These are phyloP conservation scores for Aspidiotus rigidus DNA, from an alignment of 2,888 invertebrate genomes.

Conservation along the genomic window DNA sequence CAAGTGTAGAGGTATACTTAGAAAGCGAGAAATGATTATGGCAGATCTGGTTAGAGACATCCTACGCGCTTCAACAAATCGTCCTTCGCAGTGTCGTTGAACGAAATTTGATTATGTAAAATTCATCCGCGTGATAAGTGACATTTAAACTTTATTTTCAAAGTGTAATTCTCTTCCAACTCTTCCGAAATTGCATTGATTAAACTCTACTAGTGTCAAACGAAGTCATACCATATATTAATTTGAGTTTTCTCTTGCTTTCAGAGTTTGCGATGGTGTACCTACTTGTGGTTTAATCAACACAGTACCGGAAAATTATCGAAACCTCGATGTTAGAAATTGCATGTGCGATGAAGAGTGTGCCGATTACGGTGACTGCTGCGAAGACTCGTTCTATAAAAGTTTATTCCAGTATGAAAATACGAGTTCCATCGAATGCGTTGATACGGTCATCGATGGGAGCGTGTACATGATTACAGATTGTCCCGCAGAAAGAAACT, in stretches of 20 bases:
- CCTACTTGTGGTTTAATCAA: neutral
- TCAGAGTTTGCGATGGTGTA: neutral
- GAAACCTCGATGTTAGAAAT: conserved; percentile 38
- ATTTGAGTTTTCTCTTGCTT: neutral
- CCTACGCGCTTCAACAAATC: too few relatives aligned
- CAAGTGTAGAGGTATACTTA: too few relatives aligned
- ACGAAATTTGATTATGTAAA: too few relatives aligned
- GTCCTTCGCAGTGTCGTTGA: too few relatives aligned
- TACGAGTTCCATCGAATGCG: conserved; percentile 42
- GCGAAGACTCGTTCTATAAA: conserved; percentile 42
- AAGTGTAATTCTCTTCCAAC: too few relatives aligned
- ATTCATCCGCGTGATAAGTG: too few relatives aligned
- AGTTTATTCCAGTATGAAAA: conserved; percentile 16
- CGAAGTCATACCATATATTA: too few relatives aligned
- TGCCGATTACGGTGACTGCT: conserved; percentile 45
- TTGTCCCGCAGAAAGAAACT: conserved; percentile 41
- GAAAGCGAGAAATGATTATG: too few relatives aligned
- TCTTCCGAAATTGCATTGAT: too few relatives aligned
- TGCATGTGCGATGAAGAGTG: conserved; percentile 46
- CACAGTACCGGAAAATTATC: neutral
- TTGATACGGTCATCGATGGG: conserved; percentile 43
- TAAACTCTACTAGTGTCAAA: too few relatives aligned
- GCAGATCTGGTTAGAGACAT: too few relatives aligned
- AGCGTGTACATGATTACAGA: conserved; percentile 45
- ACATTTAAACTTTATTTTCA: too few relatives aligned